Evolutionary conservation across 2,113 vertebrate species (phyloP).

Genomic region (Gracilinanus agilis): DNA sequence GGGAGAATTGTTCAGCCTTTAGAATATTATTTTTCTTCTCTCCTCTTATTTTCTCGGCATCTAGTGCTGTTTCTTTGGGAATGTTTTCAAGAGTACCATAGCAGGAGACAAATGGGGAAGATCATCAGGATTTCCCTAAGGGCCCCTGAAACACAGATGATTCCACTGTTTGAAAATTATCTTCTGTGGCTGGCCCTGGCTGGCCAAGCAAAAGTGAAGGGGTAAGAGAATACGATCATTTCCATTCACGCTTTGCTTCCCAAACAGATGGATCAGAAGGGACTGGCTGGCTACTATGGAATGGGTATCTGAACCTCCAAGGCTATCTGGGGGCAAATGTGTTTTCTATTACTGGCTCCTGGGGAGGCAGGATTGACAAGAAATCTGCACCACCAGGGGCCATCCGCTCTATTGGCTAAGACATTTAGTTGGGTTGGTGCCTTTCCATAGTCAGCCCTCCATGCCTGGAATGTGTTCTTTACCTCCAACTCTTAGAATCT

Average conservation of each 20-base stretch:
- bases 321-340: background rate
- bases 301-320: background rate
- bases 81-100: conserved; percentile 82
- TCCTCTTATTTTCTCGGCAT: conserved; percentile 77
- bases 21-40: conserved; percentile 83
- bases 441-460: background rate
- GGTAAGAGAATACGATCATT: conserved; percentile 6
- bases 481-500: background rate
- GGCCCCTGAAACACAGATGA: conserved; percentile 63
- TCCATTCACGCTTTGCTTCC: background rate
- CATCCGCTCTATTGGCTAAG: background rate
- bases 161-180: conserved; percentile 13
- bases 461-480: background rate
- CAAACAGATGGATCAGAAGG: background rate
- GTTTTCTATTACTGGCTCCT: background rate
- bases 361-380: background rate
- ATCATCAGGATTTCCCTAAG: conserved; percentile 76
- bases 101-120: conserved; percentile 74
- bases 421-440: background rate
- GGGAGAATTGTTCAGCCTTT: conserved; percentile 84
- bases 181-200: background rate
- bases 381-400: background rate
- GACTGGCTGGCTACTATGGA: background rate
- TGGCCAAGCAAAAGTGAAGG: conserved; percentile 30
- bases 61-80: conserved; percentile 84